phyloP scores from a whole-genome alignment of 2,113 vertebrate species.

The Callithrix jacchus region DNA sequence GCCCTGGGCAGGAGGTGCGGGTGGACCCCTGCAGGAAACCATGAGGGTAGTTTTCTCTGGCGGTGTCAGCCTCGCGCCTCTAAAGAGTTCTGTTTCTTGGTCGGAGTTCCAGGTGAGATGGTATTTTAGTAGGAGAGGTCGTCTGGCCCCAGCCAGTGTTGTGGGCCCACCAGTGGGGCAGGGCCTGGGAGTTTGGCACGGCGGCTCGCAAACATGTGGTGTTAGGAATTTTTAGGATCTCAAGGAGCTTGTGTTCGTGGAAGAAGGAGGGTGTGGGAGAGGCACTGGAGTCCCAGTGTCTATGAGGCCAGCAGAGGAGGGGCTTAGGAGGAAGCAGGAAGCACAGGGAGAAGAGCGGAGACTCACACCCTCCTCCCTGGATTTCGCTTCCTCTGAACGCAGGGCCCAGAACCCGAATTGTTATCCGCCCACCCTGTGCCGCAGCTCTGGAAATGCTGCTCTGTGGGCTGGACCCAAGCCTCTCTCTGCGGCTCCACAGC shows the following conservation, averaged over 20 bases:
- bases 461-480: not conserved
- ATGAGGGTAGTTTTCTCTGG: not conserved
- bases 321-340: not conserved
- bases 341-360: not conserved
- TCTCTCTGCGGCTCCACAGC: not conserved
- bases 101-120: not conserved
- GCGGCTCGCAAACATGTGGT: rapidly evolving
- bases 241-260: not conserved
- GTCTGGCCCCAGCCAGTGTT: rapidly evolving
- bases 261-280: not conserved
- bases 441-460: not conserved
- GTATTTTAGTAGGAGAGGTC: not conserved
- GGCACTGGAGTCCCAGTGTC: not conserved
- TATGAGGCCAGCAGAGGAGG: not conserved
- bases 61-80: rapidly evolving
- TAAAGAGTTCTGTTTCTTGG: rapidly evolving
- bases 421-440: not conserved
- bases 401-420: not conserved
- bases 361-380: not conserved
- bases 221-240: not conserved
- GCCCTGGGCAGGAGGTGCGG: no score
- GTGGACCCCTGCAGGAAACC: not conserved
- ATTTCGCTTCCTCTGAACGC: not conserved
- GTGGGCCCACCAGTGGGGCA: not conserved
- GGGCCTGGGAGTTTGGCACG: rapidly evolving